Percentiles rank a stretch among this genome's conserved stretches.
phyloP scores from a whole-genome alignment of 2,113 vertebrate genomes.

The Caracal caracal region DNA sequence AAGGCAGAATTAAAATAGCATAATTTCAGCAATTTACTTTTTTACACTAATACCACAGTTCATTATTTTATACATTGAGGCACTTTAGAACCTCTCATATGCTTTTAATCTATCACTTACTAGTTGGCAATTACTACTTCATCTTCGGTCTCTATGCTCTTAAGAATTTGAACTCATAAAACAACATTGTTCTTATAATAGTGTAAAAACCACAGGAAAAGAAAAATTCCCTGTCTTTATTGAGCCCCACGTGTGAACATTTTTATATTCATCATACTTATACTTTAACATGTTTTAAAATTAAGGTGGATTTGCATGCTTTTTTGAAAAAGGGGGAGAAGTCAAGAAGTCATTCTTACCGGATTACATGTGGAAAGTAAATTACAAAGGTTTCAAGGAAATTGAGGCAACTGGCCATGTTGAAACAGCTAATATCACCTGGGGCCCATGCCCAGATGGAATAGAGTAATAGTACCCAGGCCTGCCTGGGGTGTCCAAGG shows the following conservation, averaged over 20 bases:
- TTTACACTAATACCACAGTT: conserved; percentile 64
- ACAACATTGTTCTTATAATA: conserved; percentile 71
- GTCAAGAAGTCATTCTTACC: conserved; percentile 7
- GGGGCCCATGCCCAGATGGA: neutral
- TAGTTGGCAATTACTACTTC: conserved; percentile 79
- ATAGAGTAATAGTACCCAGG: neutral
- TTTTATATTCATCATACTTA: conserved; percentile 60
- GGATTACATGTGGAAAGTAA: neutral
- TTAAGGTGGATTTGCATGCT: neutral
- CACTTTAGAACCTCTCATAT: conserved; percentile 77
- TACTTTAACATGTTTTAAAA: conserved; percentile 45
- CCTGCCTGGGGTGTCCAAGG: neutral
- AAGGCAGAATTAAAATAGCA: conserved; percentile 64
- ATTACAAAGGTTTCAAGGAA: neutral
- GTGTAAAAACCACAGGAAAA: conserved; percentile 71
- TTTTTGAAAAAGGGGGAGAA: neutral
- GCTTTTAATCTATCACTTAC: conserved; percentile 82
- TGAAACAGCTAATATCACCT: neutral
- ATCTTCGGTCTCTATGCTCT: conserved; percentile 70
- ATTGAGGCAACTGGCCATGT: neutral
- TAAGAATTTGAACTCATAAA: conserved; percentile 78
- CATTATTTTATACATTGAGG: conserved; percentile 78
- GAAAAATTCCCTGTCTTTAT: conserved; percentile 54
- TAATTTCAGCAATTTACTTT: conserved; percentile 69
- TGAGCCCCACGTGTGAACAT: neutral